Evolutionary conservation across 2,888 invertebrate genomes (phyloP).

Genomic region (Sepiola atlantica): DNA sequence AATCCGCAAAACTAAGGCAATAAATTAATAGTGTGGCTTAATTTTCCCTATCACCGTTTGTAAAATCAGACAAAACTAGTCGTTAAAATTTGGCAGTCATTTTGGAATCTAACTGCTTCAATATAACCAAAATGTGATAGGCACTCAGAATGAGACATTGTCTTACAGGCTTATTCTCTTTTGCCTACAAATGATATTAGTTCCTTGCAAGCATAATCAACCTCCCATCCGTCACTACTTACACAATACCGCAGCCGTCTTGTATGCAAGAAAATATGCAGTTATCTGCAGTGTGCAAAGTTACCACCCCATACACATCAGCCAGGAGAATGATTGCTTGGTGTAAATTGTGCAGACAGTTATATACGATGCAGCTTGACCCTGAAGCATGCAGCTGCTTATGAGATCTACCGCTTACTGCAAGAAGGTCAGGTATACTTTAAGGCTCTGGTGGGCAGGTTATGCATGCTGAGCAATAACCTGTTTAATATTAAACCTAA

Average conservation of each 20-base stretch:
- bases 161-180: not conserved
- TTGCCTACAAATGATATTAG: slow-evolving; percentile 18
- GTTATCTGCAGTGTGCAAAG: not conserved
- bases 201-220: not conserved
- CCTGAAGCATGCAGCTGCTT: not conserved
- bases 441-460: not conserved
- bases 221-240: not conserved
- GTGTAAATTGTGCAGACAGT: slow-evolving; percentile 4
- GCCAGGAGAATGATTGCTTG: not conserved
- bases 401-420: not conserved
- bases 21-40: not conserved
- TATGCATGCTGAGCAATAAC: not conserved
- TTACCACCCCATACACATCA: not conserved
- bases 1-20: too few relatives aligned
- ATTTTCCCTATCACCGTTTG: not conserved
- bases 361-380: not conserved
- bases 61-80: not conserved
- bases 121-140: not conserved
- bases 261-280: not conserved
- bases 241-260: not conserved
- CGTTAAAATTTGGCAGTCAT: not conserved
- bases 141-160: not conserved
- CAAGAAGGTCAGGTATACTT: not conserved
- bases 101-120: not conserved
- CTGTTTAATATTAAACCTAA: not conserved